Conservation (phyloP, 2,113 vertebrate genomes). For the Enhydra lutris region DNA sequence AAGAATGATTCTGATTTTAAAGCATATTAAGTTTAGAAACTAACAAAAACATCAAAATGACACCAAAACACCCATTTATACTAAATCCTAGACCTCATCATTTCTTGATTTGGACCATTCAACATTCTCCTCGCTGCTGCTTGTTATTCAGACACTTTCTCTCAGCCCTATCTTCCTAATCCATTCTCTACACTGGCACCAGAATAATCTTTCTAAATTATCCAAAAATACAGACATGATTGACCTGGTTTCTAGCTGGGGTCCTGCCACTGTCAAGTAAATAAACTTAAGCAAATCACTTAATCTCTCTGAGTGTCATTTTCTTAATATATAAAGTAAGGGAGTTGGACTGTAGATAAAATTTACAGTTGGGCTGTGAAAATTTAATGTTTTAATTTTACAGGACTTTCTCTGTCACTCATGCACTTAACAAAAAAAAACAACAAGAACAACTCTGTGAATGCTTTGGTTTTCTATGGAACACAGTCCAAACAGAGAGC, state of each 20-base stretch:
- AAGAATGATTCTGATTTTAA: conserved; percentile 86
- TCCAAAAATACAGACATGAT: neutral
- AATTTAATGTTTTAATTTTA: neutral
- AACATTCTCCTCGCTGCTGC: neutral
- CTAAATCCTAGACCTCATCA: conserved; percentile 81
- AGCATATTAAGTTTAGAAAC: conserved; percentile 87
- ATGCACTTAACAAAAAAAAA: neutral
- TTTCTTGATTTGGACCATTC: neutral
- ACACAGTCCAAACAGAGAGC: neutral
- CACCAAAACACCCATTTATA: conserved; percentile 85
- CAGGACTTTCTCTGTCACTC: neutral
- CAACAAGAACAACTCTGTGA: neutral
- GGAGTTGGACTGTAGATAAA: neutral
- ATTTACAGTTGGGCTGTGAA: too few relatives aligned
- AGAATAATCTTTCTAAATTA: neutral
- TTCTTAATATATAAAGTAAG: neutral
- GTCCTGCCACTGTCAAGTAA: neutral
- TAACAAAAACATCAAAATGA: conserved; percentile 89
- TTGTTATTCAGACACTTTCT: neutral
- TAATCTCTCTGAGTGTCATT: neutral
- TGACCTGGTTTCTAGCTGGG: neutral
- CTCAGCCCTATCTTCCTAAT: neutral
- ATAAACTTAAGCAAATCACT: neutral
- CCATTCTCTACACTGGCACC: neutral
- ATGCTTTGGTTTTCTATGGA: neutral